Conservation (phyloP, 2,888 invertebrate species). For the Vesta saturnalis region DNA sequence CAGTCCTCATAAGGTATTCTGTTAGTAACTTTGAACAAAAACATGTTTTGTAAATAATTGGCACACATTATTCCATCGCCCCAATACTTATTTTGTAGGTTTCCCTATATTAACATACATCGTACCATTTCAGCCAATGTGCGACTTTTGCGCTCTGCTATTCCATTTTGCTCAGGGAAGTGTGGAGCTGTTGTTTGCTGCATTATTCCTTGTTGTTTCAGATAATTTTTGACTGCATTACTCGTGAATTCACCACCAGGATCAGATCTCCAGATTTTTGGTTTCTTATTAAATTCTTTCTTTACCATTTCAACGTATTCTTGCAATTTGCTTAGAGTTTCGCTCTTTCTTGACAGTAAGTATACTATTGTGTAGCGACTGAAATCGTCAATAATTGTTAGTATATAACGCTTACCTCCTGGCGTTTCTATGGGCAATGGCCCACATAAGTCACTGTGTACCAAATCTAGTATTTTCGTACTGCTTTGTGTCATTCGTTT, state of each 20-base stretch:
- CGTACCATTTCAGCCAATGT: conserved; percentile 40
- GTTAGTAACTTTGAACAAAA: not conserved
- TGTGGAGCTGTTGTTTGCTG: conserved; percentile 39
- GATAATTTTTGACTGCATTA: conserved; percentile 32
- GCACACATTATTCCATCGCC: not conserved
- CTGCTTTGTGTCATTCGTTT: not conserved
- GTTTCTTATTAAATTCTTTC: conserved; percentile 36
- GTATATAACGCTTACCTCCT: not conserved
- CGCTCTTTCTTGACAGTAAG: not conserved
- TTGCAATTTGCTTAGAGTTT: conserved; percentile 13
- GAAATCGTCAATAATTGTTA: not conserved
- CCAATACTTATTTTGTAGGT: conserved; percentile 21
- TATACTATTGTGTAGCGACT: not conserved
- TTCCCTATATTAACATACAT: conserved; percentile 25
- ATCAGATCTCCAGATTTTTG: conserved; percentile 42
- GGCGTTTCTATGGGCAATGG: not conserved
- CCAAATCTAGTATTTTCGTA: not conserved
- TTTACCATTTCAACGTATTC: conserved; percentile 35
- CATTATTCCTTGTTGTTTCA: conserved; percentile 46
- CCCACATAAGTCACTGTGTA: not conserved
- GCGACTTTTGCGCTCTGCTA: conserved; percentile 43
- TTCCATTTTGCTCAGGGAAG: conserved; percentile 47
- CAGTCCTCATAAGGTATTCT: not conserved
- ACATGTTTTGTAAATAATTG: not conserved
- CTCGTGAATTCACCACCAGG: conserved; percentile 47